Evolutionary conservation across 2,113 vertebrate species (phyloP).

Genomic region (Apteryx mantelli): DNA sequence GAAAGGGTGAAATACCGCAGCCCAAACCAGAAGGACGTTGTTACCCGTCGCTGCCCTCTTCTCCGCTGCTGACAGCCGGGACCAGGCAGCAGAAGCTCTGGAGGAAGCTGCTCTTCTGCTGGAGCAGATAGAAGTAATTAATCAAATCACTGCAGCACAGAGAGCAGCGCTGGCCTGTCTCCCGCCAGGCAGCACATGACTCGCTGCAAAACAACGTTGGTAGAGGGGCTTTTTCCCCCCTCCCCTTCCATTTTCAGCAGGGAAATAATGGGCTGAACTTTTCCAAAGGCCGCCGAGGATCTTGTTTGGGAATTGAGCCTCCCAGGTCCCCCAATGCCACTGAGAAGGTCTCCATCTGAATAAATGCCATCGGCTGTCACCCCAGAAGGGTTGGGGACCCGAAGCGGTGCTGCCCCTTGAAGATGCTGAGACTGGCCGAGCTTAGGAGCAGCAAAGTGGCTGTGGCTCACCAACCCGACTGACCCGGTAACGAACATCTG

Average conservation of each 20-base stretch:
- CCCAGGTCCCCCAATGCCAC: not conserved
- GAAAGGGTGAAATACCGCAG: not conserved
- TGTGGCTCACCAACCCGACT: not conserved
- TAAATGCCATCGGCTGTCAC: not conserved
- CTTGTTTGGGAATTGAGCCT: not conserved
- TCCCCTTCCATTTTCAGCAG: not conserved
- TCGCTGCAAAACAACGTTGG: not conserved
- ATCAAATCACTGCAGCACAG: slow-evolving; percentile 16
- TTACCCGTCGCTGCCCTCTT: not conserved
- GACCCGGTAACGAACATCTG: not conserved
- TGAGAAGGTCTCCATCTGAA: not conserved
- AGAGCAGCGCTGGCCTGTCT: not conserved
- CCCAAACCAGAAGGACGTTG: not conserved
- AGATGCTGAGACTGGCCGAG: accelerated
- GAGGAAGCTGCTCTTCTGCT: slow-evolving; percentile 10
- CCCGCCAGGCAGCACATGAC: not conserved
- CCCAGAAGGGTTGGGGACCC: not conserved
- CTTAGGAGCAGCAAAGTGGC: not conserved
- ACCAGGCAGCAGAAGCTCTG: not conserved
- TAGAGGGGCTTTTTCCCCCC: not conserved
- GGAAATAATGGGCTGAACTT: not conserved
- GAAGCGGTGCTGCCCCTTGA: not conserved
- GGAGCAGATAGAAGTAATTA: slow-evolving; percentile 53
- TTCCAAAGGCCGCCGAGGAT: not conserved
- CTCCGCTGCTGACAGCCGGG: not conserved